Percentiles rank a stretch among this genome's conserved stretches.
Conservation (phyloP, 2,888 invertebrate genomes). For the Orthonychiurus folsomi region DNA sequence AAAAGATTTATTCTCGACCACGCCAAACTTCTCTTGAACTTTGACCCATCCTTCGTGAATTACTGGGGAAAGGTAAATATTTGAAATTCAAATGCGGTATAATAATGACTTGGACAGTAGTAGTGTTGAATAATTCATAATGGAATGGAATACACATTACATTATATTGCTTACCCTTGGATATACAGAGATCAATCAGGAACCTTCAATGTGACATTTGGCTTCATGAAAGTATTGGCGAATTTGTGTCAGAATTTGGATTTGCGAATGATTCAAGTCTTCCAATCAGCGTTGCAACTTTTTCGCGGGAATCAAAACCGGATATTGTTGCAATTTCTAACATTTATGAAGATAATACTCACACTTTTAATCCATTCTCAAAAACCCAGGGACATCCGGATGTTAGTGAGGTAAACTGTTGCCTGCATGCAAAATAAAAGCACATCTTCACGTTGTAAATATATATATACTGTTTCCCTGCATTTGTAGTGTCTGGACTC, state of each 20-base stretch:
- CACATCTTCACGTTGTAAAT: too few relatives aligned
- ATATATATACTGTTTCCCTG: too few relatives aligned
- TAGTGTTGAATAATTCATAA: too few relatives aligned
- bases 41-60: conserved; percentile 39
- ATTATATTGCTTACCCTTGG: conserved; percentile 11
- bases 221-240: conserved; percentile 38
- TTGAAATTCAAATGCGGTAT: too few relatives aligned
- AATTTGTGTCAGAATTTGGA: conserved; percentile 39
- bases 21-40: conserved; percentile 39
- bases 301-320: conserved; percentile 37
- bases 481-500: conserved; percentile 39
- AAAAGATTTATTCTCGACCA: conserved; percentile 40
- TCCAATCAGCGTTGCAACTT: conserved; percentile 38
- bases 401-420: conserved; percentile 15
- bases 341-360: conserved; percentile 38
- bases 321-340: conserved; percentile 39
- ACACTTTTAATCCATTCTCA: conserved; percentile 36
- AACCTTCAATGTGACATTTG: conserved; percentile 40
- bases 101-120: too few relatives aligned
- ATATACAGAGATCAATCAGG: conserved; percentile 36
- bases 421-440: too few relatives aligned
- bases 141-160: background rate
- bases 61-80: conserved; percentile 40
- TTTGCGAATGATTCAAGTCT: conserved; percentile 38
- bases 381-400: conserved; percentile 38